phyloP scores from a whole-genome alignment of 2,797 vertebrate genomes.

The Amniataba percoides region DNA sequence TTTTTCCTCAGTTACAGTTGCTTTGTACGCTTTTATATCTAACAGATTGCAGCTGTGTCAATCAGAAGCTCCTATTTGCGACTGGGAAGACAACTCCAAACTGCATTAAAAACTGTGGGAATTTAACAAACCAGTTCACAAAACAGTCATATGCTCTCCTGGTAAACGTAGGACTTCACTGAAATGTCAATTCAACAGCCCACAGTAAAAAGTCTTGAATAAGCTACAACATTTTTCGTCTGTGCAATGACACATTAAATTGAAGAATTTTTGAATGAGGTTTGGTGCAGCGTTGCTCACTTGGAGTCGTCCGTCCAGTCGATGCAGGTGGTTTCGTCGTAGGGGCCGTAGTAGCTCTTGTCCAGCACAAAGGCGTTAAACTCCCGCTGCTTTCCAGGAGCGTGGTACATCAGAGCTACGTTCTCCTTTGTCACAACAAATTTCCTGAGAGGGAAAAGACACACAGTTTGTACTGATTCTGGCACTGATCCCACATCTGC shows the following conservation, averaged over 20 bases:
- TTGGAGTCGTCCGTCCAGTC: slow-evolving; percentile 98
- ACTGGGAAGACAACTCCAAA: too few species aligned
- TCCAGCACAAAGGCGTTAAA: slow-evolving; percentile 96
- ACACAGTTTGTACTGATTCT: too few species aligned
- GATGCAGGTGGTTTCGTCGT: slow-evolving; percentile 96
- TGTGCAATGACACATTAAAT: background rate
- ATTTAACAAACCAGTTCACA: background rate
- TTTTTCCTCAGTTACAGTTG: too few species aligned
- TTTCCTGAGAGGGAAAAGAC: slow-evolving; percentile 81
- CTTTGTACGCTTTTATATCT: accelerated
- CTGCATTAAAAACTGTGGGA: background rate
- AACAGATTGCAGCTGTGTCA: background rate
- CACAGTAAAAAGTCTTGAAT: background rate
- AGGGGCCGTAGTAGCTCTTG: slow-evolving; percentile 95
- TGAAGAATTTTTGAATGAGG: background rate
- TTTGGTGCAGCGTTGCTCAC: slow-evolving; percentile 73
- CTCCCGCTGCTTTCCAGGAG: slow-evolving; percentile 92
- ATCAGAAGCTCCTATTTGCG: too few species aligned
- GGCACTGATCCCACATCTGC: too few species aligned
- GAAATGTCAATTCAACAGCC: too few species aligned
- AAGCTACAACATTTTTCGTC: too few species aligned
- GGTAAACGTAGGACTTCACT: background rate
- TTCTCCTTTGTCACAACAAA: slow-evolving; percentile 95
- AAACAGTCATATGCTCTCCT: background rate
- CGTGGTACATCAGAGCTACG: slow-evolving; percentile 93